Evolutionary conservation across 2,113 vertebrate genomes (phyloP).

Genomic region (Ictidomys tridecemlineatus): DNA sequence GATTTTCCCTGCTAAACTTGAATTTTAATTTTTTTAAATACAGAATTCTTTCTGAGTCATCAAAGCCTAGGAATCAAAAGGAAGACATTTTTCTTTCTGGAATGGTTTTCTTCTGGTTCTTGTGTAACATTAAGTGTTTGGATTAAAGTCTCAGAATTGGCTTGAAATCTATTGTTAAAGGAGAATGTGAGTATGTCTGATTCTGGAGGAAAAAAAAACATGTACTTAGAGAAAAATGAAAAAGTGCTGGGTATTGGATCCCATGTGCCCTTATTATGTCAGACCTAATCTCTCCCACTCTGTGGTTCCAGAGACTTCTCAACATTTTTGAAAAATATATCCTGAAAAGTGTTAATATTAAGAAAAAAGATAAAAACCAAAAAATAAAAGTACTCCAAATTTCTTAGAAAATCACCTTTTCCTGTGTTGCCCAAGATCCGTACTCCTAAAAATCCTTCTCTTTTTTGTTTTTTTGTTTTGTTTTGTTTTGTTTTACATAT

Average conservation of each 20-base stretch:
- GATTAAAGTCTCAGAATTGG: conserved; percentile 40
- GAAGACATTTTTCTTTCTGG: neutral
- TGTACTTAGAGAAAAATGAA: neutral
- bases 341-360: neutral
- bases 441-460: conserved; percentile 14
- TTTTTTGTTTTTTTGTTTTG: neutral
- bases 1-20: neutral
- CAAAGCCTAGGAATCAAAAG: conserved; percentile 47
- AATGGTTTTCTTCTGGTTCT: neutral
- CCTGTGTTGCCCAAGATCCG: neutral
- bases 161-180: neutral
- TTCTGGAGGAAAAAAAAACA: neutral
- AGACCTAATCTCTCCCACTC: neutral
- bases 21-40: neutral
- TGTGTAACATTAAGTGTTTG: conserved; percentile 2
- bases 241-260: neutral
- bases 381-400: conserved; percentile 26
- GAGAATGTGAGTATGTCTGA: neutral
- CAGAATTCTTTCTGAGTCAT: conserved; percentile 56
- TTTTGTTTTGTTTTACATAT: neutral
- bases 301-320: neutral
- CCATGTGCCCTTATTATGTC: neutral
- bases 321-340: neutral
- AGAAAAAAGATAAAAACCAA: neutral
- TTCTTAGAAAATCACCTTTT: neutral